Evolutionary conservation across 2,797 vertebrate species (phyloP), one percentile per base, ranked within the genome.

Genomic region (Babyrousa celebensis): DNA sequence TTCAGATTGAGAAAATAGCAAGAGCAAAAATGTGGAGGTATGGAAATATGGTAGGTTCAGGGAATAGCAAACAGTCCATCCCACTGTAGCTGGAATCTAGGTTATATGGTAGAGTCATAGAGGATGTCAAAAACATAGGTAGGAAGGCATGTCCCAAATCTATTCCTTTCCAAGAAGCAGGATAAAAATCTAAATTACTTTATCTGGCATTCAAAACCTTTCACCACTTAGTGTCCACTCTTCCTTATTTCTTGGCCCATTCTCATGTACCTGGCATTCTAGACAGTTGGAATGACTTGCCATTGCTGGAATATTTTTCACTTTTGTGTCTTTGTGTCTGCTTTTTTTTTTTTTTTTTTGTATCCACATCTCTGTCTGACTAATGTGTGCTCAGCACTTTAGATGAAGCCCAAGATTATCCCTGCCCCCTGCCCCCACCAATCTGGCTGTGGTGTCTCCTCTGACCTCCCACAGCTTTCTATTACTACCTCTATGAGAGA

Each of bases 81-180:
- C 56, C 60, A n/a, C 1, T 6, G 21, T 60, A 27, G 29, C 54
- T 82, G 82, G 58, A 71, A 85, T 72, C 25, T 32, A 77, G 52
- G n/a, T 17, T 60, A n/a, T 32, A 0, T 23, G 48, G 20, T 12
- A 58, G 58, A 84, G 74, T 65, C 43, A 71, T 4, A 82, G 75
- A 94, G 16, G 56, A 32, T 74, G 29, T 71, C 27, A 36, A 29
- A 80, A 43, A 43, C n/a, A 5, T 10, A 29, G n/a, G 14, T 4
- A 60, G 82, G 29, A 77, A 71, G 48, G 36, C 77, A 63, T 16
- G 27, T 68, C 25, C 63, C 70, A 82, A 40, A 48, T 84, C 21
- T n/a, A 68, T 56, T 85, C 52, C 9, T 54, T 56, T 88, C 88
- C 63, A 20, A 93, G 79, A 95, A 88, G 74, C 32, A 78, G 52